Evolutionary conservation across 2,113 vertebrate species (phyloP).

Genomic region (Peromyscus maniculatus): DNA sequence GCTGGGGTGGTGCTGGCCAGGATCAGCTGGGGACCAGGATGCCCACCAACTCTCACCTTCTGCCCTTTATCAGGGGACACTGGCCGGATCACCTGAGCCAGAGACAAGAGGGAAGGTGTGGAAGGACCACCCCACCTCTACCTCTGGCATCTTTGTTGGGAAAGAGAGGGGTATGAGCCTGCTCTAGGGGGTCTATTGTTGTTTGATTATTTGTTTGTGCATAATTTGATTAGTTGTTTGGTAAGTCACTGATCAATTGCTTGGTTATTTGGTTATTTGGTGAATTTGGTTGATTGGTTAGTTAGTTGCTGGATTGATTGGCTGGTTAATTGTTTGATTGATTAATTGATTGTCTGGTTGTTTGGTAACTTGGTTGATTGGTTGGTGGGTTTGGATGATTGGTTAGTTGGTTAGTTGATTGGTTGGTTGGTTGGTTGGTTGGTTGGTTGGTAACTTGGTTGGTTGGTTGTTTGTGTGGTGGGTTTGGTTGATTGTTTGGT

Average conservation of each 20-base stretch:
- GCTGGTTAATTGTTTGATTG: not conserved
- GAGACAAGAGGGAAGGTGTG: not conserved
- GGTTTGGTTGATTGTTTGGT: not conserved
- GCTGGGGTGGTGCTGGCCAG: not conserved
- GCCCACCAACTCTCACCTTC: not conserved
- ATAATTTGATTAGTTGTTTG: not conserved
- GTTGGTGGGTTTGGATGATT: not conserved
- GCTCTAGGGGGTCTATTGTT: too few species aligned
- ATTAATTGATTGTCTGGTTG: not conserved
- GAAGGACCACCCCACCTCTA: too few species aligned
- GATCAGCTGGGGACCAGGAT: not conserved
- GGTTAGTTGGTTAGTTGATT: not conserved
- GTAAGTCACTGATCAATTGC: not conserved
- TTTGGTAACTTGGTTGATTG: not conserved
- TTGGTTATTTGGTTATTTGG: not conserved
- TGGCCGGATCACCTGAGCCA: not conserved
- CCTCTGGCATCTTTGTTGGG: not conserved
- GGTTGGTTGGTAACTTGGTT: not conserved
- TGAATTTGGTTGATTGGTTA: not conserved
- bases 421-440: not conserved
- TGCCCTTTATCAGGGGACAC: not conserved
- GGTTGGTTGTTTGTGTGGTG: not conserved
- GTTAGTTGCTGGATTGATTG: not conserved
- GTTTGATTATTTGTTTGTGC: not conserved
- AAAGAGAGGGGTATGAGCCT: not conserved